Evolutionary conservation across 2,888 invertebrate species (phyloP).

Genomic region (Drosophila formosana): DNA sequence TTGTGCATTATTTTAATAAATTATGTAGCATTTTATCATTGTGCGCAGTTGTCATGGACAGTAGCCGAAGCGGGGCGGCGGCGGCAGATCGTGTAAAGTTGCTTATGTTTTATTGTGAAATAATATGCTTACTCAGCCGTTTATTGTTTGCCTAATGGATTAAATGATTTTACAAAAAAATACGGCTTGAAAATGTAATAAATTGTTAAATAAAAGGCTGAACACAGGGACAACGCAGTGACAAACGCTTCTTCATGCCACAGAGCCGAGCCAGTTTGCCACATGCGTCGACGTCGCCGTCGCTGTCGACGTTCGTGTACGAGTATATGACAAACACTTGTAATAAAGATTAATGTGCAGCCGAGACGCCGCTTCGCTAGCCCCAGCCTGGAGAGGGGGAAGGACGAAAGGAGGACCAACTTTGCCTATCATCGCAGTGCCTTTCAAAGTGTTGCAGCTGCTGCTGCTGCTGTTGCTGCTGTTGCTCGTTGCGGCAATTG

Average conservation of each 20-base stretch:
- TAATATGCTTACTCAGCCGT: conserved; percentile 80
- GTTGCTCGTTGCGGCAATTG: conserved; percentile 19
- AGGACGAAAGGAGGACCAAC: conserved; percentile 40
- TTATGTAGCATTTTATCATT: conserved; percentile 72
- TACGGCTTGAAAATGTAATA: conserved; percentile 68
- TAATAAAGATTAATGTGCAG: conserved; percentile 77
- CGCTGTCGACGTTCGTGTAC: conserved; percentile 16
- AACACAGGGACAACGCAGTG: conserved; percentile 56
- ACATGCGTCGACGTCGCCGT: conserved; percentile 46
- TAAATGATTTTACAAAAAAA: conserved; percentile 77
- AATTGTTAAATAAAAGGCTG: conserved; percentile 74
- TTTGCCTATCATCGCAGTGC: conserved; percentile 61
- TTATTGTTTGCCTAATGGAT: conserved; percentile 81
- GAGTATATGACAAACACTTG: conserved; percentile 71
- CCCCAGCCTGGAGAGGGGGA: conserved; percentile 12
- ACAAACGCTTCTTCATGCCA: conserved; percentile 62
- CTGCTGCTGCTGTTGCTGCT: conserved; percentile 22
- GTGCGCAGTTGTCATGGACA: conserved; percentile 56
- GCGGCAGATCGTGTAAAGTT: conserved; percentile 20
- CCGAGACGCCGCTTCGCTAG: conserved; percentile 41
- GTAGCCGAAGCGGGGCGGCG: not conserved
- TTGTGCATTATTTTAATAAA: conserved; percentile 74
- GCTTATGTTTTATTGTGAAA: conserved; percentile 73
- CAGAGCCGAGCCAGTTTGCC: conserved; percentile 28
- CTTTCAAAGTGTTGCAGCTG: conserved; percentile 62